Evolutionary conservation across 2,888 invertebrate species (phyloP).

Genomic region (Megamerina dolium): DNA sequence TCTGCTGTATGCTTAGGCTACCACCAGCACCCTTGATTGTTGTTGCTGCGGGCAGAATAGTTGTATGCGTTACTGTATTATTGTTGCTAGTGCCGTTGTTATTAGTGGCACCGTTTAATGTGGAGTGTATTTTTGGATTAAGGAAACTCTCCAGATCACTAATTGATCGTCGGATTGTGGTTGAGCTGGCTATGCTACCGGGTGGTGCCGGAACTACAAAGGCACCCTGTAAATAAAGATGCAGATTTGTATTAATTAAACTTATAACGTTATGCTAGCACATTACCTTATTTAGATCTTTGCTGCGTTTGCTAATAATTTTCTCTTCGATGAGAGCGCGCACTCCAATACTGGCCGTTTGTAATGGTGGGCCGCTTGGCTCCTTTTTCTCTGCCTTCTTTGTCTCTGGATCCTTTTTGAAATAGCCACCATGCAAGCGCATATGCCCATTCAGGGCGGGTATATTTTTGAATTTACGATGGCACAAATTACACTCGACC

Average conservation of each 20-base stretch:
- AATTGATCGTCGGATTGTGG: slow-evolving; percentile 41
- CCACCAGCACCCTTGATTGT: slow-evolving; percentile 28
- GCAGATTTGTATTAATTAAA: background rate
- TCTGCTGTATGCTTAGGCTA: slow-evolving; percentile 35
- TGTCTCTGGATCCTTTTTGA: slow-evolving; percentile 86
- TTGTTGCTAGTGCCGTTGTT: slow-evolving; percentile 29
- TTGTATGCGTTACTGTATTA: slow-evolving; percentile 31
- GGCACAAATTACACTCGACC: slow-evolving; percentile 91
- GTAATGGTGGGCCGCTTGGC: slow-evolving; percentile 72
- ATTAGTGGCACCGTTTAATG: slow-evolving; percentile 29
- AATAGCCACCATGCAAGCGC: slow-evolving; percentile 95
- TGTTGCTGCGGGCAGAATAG: slow-evolving; percentile 36
- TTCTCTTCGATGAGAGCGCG: slow-evolving; percentile 88
- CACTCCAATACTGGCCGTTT: slow-evolving; percentile 88
- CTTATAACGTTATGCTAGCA: background rate
- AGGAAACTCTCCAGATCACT: slow-evolving; percentile 48
- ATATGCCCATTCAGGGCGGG: slow-evolving; percentile 97
- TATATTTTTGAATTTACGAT: slow-evolving; percentile 94
- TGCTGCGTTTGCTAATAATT: slow-evolving; percentile 77
- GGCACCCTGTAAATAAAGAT: slow-evolving; percentile 37
- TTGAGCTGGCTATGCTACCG: slow-evolving; percentile 30
- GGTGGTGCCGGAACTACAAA: slow-evolving; percentile 50
- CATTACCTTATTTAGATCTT: slow-evolving; percentile 47
- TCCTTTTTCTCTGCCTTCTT: slow-evolving; percentile 84
- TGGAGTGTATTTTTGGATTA: slow-evolving; percentile 35